Evolutionary conservation across 2,797 vertebrate genomes (phyloP).

Genomic region (Pempheris klunzingeri): DNA sequence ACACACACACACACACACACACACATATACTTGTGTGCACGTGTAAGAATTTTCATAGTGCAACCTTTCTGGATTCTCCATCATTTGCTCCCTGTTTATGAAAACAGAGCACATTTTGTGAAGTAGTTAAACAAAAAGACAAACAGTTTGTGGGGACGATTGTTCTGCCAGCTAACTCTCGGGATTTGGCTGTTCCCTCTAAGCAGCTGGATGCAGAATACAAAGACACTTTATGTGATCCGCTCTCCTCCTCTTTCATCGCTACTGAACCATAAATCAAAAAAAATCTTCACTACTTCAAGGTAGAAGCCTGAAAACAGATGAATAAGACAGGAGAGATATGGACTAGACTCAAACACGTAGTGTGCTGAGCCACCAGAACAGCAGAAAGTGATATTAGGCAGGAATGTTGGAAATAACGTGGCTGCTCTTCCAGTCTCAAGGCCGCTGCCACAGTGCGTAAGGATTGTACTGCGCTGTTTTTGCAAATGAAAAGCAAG

Average conservation of each 20-base stretch:
- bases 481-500: slow-evolving; percentile 25
- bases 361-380: slow-evolving; percentile 7
- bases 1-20: slow-evolving; percentile 14
- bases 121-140: slow-evolving; percentile 46
- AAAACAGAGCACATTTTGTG: slow-evolving; percentile 69
- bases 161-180: slow-evolving; percentile 70
- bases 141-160: slow-evolving; percentile 67
- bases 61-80: slow-evolving; percentile 35
- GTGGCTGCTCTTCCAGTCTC: background rate
- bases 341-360: background rate
- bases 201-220: slow-evolving; percentile 64
- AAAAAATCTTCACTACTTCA: background rate
- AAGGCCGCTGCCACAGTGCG: slow-evolving; percentile 22
- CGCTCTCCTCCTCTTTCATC: slow-evolving; percentile 18
- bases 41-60: too few relatives aligned
- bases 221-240: slow-evolving; percentile 69
- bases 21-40: too few relatives aligned
- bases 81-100: slow-evolving; percentile 32
- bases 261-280: slow-evolving; percentile 24
- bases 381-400: slow-evolving; percentile 18
- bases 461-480: slow-evolving; percentile 9
- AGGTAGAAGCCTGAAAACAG: background rate
- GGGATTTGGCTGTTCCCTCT: slow-evolving; percentile 61
- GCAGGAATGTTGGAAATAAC: slow-evolving; percentile 16
- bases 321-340: background rate